These are phyloP conservation scores for Pycnomerus fuliginosus DNA, from an alignment of 2,888 invertebrate genomes.

Conservation along the genomic window DNA sequence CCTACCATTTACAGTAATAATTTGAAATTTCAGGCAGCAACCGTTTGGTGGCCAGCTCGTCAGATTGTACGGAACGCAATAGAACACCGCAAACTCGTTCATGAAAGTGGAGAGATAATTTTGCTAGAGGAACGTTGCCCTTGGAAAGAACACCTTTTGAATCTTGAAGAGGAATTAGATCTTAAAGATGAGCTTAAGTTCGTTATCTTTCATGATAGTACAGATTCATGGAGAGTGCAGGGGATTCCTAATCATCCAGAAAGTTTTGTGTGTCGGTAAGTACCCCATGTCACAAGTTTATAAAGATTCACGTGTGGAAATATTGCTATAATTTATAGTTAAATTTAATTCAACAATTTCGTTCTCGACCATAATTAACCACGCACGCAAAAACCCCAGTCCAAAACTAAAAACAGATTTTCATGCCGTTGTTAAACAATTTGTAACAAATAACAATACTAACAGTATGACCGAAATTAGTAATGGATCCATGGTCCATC, in stretches of 20 bases:
- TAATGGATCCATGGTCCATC: too few species aligned
- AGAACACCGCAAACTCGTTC: slow-evolving; percentile 64
- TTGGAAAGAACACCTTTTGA: slow-evolving; percentile 88
- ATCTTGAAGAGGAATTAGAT: slow-evolving; percentile 73
- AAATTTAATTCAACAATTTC: too few species aligned
- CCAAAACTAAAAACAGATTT: too few species aligned
- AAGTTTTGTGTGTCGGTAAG: slow-evolving; percentile 74
- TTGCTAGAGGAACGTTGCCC: slow-evolving; percentile 72
- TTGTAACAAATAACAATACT: too few species aligned
- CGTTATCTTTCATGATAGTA: slow-evolving; percentile 68
- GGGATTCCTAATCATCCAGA: slow-evolving; percentile 71
- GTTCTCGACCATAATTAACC: too few species aligned
- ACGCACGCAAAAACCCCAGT: too few species aligned
- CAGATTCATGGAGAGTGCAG: slow-evolving; percentile 79
- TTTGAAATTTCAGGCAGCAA: slow-evolving; percentile 55
- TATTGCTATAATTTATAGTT: too few species aligned
- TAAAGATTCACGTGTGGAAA: too few species aligned
- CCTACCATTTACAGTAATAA: too few species aligned
- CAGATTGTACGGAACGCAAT: slow-evolving; percentile 73
- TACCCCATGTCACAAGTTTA: too few species aligned
- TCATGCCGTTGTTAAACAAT: too few species aligned
- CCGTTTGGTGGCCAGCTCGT: slow-evolving; percentile 86
- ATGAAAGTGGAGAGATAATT: slow-evolving; percentile 80
- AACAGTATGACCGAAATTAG: too few species aligned
- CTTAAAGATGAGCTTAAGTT: slow-evolving; percentile 67